Evolutionary conservation across 2,888 invertebrate species (phyloP).

Genomic region (Xanthia icteritia): DNA sequence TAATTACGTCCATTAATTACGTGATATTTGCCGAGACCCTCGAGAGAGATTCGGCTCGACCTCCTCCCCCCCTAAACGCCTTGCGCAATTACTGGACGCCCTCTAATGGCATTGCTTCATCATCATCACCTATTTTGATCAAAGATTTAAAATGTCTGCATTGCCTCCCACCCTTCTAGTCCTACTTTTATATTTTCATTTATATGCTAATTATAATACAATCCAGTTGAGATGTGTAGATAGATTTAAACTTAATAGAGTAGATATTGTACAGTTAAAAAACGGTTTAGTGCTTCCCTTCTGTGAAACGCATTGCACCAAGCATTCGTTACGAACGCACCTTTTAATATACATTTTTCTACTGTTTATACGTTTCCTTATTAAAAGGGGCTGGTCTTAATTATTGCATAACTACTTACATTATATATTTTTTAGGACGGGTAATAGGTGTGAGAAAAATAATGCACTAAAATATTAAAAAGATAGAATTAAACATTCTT

Average conservation of each 20-base stretch:
- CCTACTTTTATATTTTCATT: conserved; percentile 15
- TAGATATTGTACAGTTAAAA: conserved; percentile 30
- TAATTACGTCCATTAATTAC: background rate
- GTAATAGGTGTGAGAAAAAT: background rate
- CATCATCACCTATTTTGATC: background rate
- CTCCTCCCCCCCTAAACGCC: no score
- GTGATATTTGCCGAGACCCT: no score
- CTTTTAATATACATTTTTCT: conserved; percentile 37
- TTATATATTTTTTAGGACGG: background rate
- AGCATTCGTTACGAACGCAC: conserved; percentile 51
- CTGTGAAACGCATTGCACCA: conserved; percentile 17
- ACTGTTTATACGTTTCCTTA: conserved; percentile 30
- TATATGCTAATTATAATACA: background rate
- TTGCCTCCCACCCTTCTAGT: conserved; percentile 40
- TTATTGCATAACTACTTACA: conserved; percentile 9
- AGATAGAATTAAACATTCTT: background rate
- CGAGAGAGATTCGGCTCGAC: no score
- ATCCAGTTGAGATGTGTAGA: conserved; percentile 17
- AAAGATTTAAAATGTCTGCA: background rate
- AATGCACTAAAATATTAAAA: background rate
- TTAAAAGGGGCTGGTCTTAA: conserved; percentile 5
- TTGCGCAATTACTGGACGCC: no score
- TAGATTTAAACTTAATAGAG: conserved; percentile 33
- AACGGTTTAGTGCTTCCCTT: conserved; percentile 31
- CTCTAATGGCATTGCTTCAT: background rate